Base-by-base conservation (phyloP, 2,888 invertebrate species). In the Pyrochroa serraticornis region DNA sequence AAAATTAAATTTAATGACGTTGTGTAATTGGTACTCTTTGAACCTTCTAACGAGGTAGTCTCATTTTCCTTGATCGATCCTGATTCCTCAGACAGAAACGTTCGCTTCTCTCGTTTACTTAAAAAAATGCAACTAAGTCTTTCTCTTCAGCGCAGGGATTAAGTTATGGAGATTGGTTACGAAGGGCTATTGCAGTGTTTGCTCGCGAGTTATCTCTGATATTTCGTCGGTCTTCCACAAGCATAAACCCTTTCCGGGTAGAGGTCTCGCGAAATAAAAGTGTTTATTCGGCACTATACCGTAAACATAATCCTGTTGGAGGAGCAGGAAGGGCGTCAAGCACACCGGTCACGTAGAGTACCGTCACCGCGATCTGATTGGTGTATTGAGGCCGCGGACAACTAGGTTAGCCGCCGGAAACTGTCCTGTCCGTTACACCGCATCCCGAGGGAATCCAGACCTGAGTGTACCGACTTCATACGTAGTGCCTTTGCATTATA, bases 331-430 rank as follows among this genome's bases (percentile, higher is more conserved):
- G 39, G 32, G 53, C 44, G 13, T 46, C 53, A 53, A 36, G 42
- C 45, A 56, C 34, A 60, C 66, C 52, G 63, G 64, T 68, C 69
- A 70, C 70, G 69, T 69, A 56, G 53, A 39, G 41, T 58, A 45
- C 42, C 47, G 56, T 57, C 46, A 62, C 68, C 66, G 46, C 64
- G 60, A 66, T 63, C 67, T 71, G 71, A 71, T 70, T 71, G 71
- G 67, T 65, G 69, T 67, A 71, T 71, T 71, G 70, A 70, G 67
- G 64, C 60, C 62, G 63, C 58, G 63, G 65, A 68, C 69, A 70
- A 71, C 68, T 63, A 68, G 67, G 69, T 70, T 71, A 71, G 64
- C 58, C 66, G 62, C 62, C 67, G 66, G 67, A 69, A 68, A 65
- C 67, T 61, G 63, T 65, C 63, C 57, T 58, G 57, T 37, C 55